phyloP scores from a whole-genome alignment of 2,113 vertebrate species.

The Ursus arctos region DNA sequence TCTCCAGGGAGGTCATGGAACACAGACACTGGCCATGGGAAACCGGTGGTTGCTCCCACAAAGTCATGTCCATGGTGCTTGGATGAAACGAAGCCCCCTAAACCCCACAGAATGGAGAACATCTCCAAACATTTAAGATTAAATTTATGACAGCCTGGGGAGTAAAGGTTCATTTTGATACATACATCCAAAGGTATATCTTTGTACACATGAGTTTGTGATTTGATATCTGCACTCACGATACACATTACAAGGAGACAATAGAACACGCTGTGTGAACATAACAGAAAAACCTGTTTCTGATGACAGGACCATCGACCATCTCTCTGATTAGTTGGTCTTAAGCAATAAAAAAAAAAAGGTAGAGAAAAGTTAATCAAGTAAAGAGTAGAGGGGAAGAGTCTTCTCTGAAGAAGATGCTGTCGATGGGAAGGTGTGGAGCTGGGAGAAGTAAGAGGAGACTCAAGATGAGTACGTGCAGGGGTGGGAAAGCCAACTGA shows the following conservation, averaged over 20 bases:
- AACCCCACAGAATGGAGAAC: background rate
- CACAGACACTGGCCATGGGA: background rate
- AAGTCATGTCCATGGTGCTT: background rate
- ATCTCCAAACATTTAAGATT: background rate
- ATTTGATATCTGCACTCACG: background rate
- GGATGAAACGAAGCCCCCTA: background rate
- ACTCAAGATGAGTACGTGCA: too few relatives aligned
- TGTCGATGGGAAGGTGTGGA: background rate
- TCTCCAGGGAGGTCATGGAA: background rate
- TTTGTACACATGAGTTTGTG: background rate
- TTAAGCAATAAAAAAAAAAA: background rate
- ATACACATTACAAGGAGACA: background rate
- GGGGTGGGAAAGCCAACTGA: background rate
- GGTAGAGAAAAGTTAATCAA: background rate
- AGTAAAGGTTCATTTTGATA: background rate
- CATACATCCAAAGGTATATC: background rate
- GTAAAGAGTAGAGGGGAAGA: background rate
- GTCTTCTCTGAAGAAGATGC: background rate
- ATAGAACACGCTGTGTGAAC: background rate
- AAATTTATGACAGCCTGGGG: background rate
- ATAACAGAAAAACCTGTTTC: background rate
- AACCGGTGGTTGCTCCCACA: background rate
- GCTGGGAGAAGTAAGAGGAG: background rate
- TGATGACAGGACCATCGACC: background rate
- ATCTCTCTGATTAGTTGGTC: background rate